Conservation (phyloP, 2,888 invertebrate genomes). For the Agriopis marginaria region DNA sequence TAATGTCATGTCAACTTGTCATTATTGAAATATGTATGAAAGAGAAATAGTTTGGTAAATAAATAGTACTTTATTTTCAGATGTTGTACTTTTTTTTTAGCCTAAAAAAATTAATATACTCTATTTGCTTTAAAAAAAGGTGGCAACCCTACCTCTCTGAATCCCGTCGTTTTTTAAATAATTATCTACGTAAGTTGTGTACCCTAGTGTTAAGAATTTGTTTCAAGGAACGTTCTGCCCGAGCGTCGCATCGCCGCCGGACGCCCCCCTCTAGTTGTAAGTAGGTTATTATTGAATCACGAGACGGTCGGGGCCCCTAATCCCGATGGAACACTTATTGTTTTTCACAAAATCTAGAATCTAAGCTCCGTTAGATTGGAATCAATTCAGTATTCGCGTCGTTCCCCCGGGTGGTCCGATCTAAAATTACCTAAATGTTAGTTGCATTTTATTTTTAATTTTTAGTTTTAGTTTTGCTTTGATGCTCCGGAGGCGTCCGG, state of each 20-base stretch:
- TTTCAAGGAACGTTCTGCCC: constrained; percentile 56
- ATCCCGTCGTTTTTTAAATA: constrained; percentile 49
- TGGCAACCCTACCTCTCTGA: no score
- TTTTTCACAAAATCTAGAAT: constrained; percentile 62
- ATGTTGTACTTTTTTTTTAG: no score
- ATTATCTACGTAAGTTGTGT: constrained; percentile 59
- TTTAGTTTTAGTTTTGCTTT: constrained; percentile 65
- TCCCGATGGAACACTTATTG: constrained; percentile 20
- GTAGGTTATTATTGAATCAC: constrained; percentile 62
- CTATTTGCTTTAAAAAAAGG: no score
- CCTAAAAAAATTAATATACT: no score
- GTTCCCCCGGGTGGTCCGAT: constrained; percentile 59
- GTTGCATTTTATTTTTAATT: constrained; percentile 66
- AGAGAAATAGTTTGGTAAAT: no score
- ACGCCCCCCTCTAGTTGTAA: constrained; percentile 70
- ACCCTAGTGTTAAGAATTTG: constrained; percentile 67
- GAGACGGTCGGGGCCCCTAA: constrained; percentile 57
- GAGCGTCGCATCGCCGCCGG: constrained; percentile 57
- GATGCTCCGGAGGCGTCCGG: constrained; percentile 66
- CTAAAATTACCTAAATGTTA: constrained; percentile 60
- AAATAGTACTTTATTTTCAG: no score
- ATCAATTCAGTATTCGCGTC: constrained; percentile 68
- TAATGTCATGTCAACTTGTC: no score
- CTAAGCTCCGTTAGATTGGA: constrained; percentile 51
- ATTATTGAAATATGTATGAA: no score